Base-by-base conservation (phyloP, 2,888 invertebrate species). In the Dioctria rufipes region DNA sequence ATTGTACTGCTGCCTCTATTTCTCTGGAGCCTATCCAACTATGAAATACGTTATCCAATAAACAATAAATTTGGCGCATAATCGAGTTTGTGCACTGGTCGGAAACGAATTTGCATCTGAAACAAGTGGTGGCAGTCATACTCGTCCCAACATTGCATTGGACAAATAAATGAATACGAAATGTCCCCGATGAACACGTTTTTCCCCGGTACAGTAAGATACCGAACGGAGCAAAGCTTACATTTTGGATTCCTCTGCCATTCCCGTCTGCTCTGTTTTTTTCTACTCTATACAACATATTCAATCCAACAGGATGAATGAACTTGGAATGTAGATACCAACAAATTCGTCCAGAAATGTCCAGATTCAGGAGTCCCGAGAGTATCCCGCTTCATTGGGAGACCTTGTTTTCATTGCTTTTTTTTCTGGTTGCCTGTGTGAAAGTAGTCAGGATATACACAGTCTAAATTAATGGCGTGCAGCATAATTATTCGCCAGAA, bases 81-180 rank as follows among this genome's bases (percentile, higher is more conserved):
- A 75, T 75, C 75, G 75, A 75, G 61, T 75, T 61, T 75, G 43
- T 75, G 61, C 75, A 75, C 60, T 43, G 75, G 75, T 60, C 60
- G 75, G 75, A 75, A 75, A 61, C 46, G 61, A 61, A 75, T 75
- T 75, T 75, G 75, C 75, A 75, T 75, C 75, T 60, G 75, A 61
- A 75, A 75, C 75, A 75, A 75, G 75, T 75, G 75, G 42, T 37
- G 71, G 39, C 46, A 25, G 46, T 71, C 25, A 25, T 25, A 25
- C 25, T 25, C 25, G 71, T 40, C 51, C 40, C 54, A 39, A 54
- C 71, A 8, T n/a, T 42, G 67, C 71, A 8, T n/a, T 46, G 71
- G 54, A 54, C 49, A 51, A 40, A 71, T 71, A 71, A 71, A 71
- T 71, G 49, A 71, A 71, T 71, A 51, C 54, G 40, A 71, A 25